Conservation (phyloP, 2,888 invertebrate species). For the Lutraria lutraria region DNA sequence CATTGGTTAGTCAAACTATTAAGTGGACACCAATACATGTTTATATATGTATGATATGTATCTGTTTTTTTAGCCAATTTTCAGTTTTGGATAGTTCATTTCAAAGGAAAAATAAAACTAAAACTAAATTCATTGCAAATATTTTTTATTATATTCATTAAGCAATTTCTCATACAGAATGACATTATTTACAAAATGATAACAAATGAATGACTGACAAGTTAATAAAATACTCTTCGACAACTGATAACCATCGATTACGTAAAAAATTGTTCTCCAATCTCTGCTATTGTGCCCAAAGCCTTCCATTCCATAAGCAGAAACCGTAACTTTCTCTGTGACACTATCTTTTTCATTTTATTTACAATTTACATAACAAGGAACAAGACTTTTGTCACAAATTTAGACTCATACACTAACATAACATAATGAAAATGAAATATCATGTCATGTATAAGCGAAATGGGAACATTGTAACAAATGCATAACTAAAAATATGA, state of each 20-base stretch:
- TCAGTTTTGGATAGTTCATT: too few species aligned
- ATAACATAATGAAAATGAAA: too few species aligned
- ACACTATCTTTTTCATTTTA: background rate
- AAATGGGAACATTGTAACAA: too few species aligned
- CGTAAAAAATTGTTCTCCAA: background rate
- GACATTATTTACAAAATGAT: slow-evolving; percentile 22
- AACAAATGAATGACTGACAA: slow-evolving; percentile 14
- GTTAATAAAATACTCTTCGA: background rate
- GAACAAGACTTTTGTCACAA: background rate
- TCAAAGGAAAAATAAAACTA: background rate
- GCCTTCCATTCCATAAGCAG: too few species aligned
- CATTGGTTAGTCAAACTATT: too few species aligned
- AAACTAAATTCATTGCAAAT: background rate
- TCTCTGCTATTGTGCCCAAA: background rate
- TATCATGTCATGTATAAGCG: too few species aligned
- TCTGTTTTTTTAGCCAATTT: too few species aligned
- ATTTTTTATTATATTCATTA: background rate
- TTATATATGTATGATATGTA: too few species aligned
- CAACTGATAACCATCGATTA: background rate
- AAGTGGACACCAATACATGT: too few species aligned
- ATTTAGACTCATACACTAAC: too few species aligned
- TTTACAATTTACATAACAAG: background rate
- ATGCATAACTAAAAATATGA: too few species aligned
- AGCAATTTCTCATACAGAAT: slow-evolving; percentile 3
- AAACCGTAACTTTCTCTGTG: too few species aligned